Evolutionary conservation across 2,113 vertebrate species (phyloP), one percentile per base, ranked within the genome.

Genomic region (Zingel zingel): DNA sequence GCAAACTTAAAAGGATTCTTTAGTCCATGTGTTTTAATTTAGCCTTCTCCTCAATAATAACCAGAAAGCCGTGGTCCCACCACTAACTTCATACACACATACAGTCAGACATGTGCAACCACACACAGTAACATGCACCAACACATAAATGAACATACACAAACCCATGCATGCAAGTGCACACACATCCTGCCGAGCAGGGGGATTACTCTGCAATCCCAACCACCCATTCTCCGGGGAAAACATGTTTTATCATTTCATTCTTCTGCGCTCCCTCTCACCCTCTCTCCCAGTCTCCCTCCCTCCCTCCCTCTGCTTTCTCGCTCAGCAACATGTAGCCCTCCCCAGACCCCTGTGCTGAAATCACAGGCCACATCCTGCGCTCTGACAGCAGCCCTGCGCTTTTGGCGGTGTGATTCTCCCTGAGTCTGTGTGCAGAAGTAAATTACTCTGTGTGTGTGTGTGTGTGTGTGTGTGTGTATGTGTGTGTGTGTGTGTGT

Each of bases 171-270:
- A 83, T 70, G 70, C 71, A 77, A 86, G 79, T 68, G 72, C 81
- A 79, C 70, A 86, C 83, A 87, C 83, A 90, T 86, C 88, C 91
- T 72, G 72, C 89, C 21, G 85, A 89, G 89, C 88, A 71, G 82
- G 85, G 89, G 91, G 94, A 95, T 96, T 94, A 94, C 91, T 90
- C 88, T 81, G 88, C 92, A 96, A 94, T 95, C 94, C 95, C 90
- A 89, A 84, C 86, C 75, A 70, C 85, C 90, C 85, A 58, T 78
- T 81, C 90, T 89, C 94, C 21, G 5, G 84, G 90, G 94, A 91
- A 82, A 87, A 81, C 85, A 91, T 86, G 92, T 94, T 94, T 95
- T 93, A 93, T 95, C 92, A 94, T 94, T 95, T 94, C 89, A 93
- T 93, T 90, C 83, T 84, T 81, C 81, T 81, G 74, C 5, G 9